These are phyloP conservation scores for Anseranas semipalmata DNA, from an alignment of 2,113 vertebrate genomes.

Conservation along the genomic window DNA sequence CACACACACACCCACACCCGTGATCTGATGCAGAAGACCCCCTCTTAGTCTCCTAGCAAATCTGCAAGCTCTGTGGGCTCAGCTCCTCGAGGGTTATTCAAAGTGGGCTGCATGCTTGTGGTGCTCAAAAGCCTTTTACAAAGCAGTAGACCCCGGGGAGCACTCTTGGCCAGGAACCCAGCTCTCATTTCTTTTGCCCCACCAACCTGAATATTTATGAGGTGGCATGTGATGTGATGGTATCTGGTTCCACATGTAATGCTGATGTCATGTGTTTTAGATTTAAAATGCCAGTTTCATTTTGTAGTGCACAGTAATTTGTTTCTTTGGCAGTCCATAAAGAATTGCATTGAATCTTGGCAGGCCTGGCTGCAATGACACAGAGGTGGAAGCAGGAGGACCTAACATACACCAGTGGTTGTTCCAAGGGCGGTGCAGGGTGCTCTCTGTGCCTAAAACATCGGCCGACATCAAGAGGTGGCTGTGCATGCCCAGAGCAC, in stretches of 20 bases:
- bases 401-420: background rate
- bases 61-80: background rate
- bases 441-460: background rate
- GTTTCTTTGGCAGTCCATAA: slow-evolving; percentile 68
- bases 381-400: slow-evolving; percentile 1
- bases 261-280: slow-evolving; percentile 76
- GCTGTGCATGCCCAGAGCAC: background rate
- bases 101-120: background rate
- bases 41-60: background rate
- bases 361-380: background rate
- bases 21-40: background rate
- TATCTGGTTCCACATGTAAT: slow-evolving; percentile 68
- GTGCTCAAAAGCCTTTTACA: slow-evolving; percentile 13
- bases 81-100: background rate
- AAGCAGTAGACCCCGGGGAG: background rate
- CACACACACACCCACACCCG: background rate
- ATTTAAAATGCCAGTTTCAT: slow-evolving; percentile 74
- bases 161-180: slow-evolving; percentile 39
- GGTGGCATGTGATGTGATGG: slow-evolving; percentile 70
- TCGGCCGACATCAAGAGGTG: background rate
- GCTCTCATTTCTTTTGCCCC: slow-evolving; percentile 59
- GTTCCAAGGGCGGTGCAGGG: background rate
- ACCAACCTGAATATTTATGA: slow-evolving; percentile 68
- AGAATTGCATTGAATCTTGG: slow-evolving; percentile 30
- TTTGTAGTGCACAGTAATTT: slow-evolving; percentile 70